A percentile compares a stretch with the other conserved stretches of the same genome.
Evolutionary conservation across 2,888 invertebrate species (phyloP).

Genomic region (Tyria jacobaeae): DNA sequence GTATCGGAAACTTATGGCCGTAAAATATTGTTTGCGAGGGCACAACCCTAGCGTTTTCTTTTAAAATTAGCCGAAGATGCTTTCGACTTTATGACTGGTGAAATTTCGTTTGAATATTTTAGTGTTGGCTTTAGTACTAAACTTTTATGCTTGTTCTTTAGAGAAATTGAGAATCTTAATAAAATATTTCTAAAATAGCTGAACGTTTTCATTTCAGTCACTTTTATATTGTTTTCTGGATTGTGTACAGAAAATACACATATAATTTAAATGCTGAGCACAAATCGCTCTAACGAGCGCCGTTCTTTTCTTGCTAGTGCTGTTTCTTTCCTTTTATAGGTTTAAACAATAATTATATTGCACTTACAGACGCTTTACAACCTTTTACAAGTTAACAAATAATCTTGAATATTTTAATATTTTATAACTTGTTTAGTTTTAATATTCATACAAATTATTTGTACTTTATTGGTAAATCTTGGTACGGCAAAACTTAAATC

Average conservation of each 20-base stretch:
- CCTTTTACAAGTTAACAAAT: not conserved
- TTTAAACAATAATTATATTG: not conserved
- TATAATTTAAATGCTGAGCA: not conserved
- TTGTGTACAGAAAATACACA: not conserved
- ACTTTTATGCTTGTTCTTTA: constrained; percentile 17
- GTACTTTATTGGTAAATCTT: not conserved
- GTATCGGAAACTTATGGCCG: constrained; percentile 85
- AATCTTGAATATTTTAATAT: not conserved
- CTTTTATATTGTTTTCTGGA: not conserved
- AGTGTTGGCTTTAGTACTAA: constrained; percentile 21
- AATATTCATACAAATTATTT: not conserved
- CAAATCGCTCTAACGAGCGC: not conserved
- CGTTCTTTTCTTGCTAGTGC: not conserved
- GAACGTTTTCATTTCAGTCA: not conserved
- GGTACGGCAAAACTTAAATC: not conserved
- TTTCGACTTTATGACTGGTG: constrained; percentile 51
- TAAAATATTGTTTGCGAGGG: constrained; percentile 80
- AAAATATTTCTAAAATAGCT: constrained; percentile 7
- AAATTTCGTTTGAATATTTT: constrained; percentile 54
- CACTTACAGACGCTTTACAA: not conserved
- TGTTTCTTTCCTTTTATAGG: not conserved
- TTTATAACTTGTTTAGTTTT: not conserved
- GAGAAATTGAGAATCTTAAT: constrained; percentile 8
- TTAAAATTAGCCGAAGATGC: constrained; percentile 58
- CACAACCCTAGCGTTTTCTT: constrained; percentile 72